Evolutionary conservation across 2,113 vertebrate genomes (phyloP).

Genomic region (Vombatus ursinus): DNA sequence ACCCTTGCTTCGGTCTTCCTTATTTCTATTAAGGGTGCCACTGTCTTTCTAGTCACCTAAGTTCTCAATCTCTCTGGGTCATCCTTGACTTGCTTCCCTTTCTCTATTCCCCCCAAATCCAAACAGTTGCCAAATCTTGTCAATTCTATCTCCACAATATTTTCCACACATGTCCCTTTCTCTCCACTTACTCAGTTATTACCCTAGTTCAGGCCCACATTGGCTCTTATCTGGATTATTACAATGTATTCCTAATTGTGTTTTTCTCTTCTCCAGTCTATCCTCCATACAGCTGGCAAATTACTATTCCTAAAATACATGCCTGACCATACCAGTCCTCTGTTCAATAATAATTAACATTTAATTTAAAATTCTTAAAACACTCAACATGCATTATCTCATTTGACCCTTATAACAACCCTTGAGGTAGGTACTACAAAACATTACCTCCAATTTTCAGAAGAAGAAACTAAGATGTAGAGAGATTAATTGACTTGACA

Average conservation of each 20-base stretch:
- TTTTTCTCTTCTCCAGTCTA: neutral
- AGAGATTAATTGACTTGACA: neutral
- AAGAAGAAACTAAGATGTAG: neutral
- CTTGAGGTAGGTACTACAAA: neutral
- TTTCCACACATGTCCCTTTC: neutral
- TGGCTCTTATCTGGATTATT: neutral
- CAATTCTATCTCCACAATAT: neutral
- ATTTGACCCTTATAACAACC: neutral
- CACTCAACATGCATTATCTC: neutral
- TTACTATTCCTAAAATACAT: neutral
- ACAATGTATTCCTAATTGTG: neutral
- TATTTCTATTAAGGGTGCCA: neutral
- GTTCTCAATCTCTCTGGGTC: neutral
- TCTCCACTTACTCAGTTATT: neutral
- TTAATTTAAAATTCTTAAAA: neutral
- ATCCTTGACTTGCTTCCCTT: neutral
- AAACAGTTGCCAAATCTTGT: neutral
- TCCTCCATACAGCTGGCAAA: neutral
- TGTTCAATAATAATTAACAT: neutral
- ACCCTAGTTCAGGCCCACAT: neutral
- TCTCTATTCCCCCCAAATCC: neutral
- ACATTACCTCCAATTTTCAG: neutral
- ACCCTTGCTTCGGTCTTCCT: neutral
- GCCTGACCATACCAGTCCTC: neutral
- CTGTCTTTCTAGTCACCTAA: neutral